Evolutionary conservation across 2,797 vertebrate genomes (phyloP), one percentile per base, ranked within the genome.

Genomic region (Chaetophractus vellerosus): DNA sequence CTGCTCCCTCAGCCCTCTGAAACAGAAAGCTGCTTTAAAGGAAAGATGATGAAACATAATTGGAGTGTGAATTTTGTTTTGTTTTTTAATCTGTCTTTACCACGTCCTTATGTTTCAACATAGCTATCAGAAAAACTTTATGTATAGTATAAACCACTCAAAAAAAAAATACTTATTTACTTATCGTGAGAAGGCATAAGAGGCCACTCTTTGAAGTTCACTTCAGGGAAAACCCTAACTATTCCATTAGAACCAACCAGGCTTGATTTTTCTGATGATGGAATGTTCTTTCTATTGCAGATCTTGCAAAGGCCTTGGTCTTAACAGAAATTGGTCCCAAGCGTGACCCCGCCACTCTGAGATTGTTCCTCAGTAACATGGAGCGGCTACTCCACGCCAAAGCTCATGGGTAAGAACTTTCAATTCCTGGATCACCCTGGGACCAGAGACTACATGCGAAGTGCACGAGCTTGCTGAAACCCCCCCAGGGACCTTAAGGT

Each of bases 261-360:
- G 19, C 52, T 38, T 55, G 16, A 2, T 55, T 63, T 92, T 71
- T 36, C 76, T 91, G 36, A 50, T 38, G 23, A 21, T 0, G 38
- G 48, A 63, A 18, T 24, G 48, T 88, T 96, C 41, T 96, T 95
- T 98, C 33, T 96, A 72, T 98, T 98, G 63, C 98, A 99, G 99
- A 99, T 98, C 98, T 99, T 89, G 98, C 99, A 84, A 99, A 99
- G 98, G 98, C 99, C 81, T 98, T 99, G 97, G 98, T 99, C 96
- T 98, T 99, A 97, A 99, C 99, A 59, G 99, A 99, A 97, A 99
- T 99, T 26, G 99, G 99, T 75, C 98, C 99, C 96, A 99, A 98
- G 97, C 98, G 99, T 81, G 99, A 99, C 96, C 98, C 99, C 28
- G 98, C 97, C 26, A 99, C 99, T 59, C 97, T 99, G 98, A 98